These are phyloP conservation scores for Stercorarius parasiticus DNA, from an alignment of 2,113 vertebrate genomes.

Conservation along the genomic window DNA sequence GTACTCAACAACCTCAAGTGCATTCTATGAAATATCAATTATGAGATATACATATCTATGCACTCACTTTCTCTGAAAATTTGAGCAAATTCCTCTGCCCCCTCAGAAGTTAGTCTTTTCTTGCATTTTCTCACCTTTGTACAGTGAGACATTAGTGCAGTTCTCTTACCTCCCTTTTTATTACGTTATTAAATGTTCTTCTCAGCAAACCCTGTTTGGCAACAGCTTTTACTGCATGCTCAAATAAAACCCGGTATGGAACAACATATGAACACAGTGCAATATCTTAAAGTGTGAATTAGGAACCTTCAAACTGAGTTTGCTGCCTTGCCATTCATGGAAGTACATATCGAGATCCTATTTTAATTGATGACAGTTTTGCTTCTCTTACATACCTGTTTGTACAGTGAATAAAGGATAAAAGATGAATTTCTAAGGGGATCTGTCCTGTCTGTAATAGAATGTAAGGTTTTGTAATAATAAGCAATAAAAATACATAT, in stretches of 20 bases:
- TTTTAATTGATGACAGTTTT: constrained; percentile 11
- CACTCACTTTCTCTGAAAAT: not conserved
- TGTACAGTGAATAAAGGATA: not conserved
- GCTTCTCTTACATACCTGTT: not conserved
- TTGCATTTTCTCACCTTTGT: not conserved
- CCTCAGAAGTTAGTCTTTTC: not conserved
- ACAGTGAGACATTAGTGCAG: not conserved
- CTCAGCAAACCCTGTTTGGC: not conserved
- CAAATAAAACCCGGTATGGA: not conserved
- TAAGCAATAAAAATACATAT: not conserved
- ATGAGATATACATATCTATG: not conserved
- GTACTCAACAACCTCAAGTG: not conserved
- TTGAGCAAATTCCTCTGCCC: not conserved
- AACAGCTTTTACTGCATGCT: not conserved
- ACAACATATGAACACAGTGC: not conserved
- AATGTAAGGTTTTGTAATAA: not conserved
- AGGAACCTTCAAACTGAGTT: not conserved
- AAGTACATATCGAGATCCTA: not conserved
- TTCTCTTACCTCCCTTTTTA: not conserved
- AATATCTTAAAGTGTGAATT: not conserved
- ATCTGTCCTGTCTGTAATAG: not conserved
- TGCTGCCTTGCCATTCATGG: not conserved
- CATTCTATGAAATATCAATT: not conserved
- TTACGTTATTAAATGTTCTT: not conserved
- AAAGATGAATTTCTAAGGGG: not conserved